Conservation (phyloP, 2,113 vertebrate genomes). For the Grallaria varia region DNA sequence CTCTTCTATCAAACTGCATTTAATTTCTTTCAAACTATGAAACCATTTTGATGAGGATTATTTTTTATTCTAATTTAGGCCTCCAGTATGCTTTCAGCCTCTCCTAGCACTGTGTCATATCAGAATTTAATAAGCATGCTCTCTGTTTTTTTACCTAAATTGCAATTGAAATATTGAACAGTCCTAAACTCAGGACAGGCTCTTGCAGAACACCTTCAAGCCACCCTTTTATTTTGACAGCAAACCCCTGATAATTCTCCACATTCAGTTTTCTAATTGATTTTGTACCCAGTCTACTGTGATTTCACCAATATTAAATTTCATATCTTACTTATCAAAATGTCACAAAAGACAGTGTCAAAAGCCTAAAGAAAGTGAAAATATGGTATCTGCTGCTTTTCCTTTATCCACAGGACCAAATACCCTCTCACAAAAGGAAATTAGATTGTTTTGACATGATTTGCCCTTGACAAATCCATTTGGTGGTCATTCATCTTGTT, state of each 20-base stretch:
- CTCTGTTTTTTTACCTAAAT: background rate
- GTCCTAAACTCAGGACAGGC: background rate
- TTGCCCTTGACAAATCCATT: background rate
- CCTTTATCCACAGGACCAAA: background rate
- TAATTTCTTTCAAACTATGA: background rate
- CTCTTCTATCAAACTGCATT: background rate
- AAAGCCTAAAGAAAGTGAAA: background rate
- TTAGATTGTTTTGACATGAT: background rate
- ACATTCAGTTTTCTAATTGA: background rate
- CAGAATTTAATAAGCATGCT: background rate
- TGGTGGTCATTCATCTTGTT: background rate
- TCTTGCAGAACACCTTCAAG: background rate
- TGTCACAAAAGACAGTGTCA: background rate
- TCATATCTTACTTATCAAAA: slow-evolving; percentile 1
- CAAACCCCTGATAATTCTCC: background rate
- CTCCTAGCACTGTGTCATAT: background rate
- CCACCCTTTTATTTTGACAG: background rate
- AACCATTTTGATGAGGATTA: background rate
- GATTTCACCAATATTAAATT: background rate
- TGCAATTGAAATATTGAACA: background rate
- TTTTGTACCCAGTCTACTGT: background rate
- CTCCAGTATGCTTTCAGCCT: background rate
- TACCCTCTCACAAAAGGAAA: background rate
- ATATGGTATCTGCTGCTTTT: slow-evolving; percentile 3
- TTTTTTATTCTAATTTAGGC: background rate